Base-by-base conservation (phyloP, 1,140 invertebrate species). In the Eupeodes corollae region DNA sequence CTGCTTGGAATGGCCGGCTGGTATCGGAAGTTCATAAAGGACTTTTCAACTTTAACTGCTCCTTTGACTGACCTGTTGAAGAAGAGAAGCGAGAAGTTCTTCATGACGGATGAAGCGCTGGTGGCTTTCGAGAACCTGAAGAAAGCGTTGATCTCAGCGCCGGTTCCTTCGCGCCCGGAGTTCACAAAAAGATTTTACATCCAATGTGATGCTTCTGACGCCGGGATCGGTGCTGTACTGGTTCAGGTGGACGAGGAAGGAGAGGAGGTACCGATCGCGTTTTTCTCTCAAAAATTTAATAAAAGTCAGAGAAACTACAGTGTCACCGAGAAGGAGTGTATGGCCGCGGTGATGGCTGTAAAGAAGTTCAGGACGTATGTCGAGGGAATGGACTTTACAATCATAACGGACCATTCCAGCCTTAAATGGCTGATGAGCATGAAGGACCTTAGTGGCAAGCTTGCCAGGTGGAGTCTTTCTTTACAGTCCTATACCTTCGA, bases 341-440 rank as follows among this genome's bases (percentile, higher is more conserved):
- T 75, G 26, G 70, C 70, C 0, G 60, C 74, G 11, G 37, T 76
- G 8, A 61, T 56, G 52, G 63, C 59, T 3, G 55, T 76, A 2
- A 54, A 71, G 45, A 61, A 71, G 39, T 70, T 70, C 47, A 37
- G 57, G n/a, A 50, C 52, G 18, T 77, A 68, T 56, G 42, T 76
- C 2, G 61, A 68, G 45, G 64, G 63, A 3, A 56, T 48, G 10
- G 47, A 64, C 12, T 74, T 78, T 46, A 67, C 38, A 1, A 60
- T 75, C 0, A 51, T 69, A n/a, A 75, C 74, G 0, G 73, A 78
- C 49, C 71, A 75, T 48, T 54, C 58, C 33, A 59, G 67, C 11
- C 53, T 77, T 5, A 50, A 52, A 26, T 77, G 70, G 67, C 53
- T 77, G 6, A 51, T 59, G 18, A 58, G 58, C 3, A 53, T 72